Evolutionary conservation across 1,140 invertebrate species (phyloP), one percentile per base, ranked within the genome.

Genomic region (Liolophura sinensis): DNA sequence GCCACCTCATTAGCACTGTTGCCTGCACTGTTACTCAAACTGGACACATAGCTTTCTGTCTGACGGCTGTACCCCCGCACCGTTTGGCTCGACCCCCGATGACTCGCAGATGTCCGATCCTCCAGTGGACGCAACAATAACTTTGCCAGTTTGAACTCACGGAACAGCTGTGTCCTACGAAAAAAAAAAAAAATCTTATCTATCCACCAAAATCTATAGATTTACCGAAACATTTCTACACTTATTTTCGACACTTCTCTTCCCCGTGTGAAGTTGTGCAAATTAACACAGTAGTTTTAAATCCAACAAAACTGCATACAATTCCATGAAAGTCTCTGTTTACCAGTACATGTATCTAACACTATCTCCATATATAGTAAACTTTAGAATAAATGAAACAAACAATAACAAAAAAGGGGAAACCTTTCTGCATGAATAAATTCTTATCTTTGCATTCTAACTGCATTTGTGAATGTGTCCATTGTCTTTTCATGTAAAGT

Each of bases 71-170:
- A 84, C 16, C 83, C 83, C 27, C 82, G 67, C 25, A 83, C 72
- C 58, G 77, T 73, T n/a, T 75, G 75, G 72, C 77, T 83, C 50
- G 78, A 80, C 12, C 69, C 75, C 9, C 9, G 31, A 9, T 78
- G 73, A 66, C 81, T 79, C 0, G 74, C 76, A 7, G 78, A 81
- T 27, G 72, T 73, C 22, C 81, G 66, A 27, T 83, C 82, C 58
- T 81, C 81, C 20, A 84, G 57, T 16, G 82, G 76, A 11, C 82
- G 78, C 27, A 82, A 70, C 16, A 85, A 64, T 54, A 84, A 70
- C 69, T 84, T 84, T 58, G 80, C 80, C 22, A 85, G 65, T 63
- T 85, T 85, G 31, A 84, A 75, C 63, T 85, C 82, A 25, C 83
- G 70, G 62, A 84, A 85, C 24, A 84, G 70, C 54, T 79, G 75